These are phyloP conservation scores for Aricia agestis DNA, from an alignment of 1,140 invertebrate genomes.

Conservation along the genomic window DNA sequence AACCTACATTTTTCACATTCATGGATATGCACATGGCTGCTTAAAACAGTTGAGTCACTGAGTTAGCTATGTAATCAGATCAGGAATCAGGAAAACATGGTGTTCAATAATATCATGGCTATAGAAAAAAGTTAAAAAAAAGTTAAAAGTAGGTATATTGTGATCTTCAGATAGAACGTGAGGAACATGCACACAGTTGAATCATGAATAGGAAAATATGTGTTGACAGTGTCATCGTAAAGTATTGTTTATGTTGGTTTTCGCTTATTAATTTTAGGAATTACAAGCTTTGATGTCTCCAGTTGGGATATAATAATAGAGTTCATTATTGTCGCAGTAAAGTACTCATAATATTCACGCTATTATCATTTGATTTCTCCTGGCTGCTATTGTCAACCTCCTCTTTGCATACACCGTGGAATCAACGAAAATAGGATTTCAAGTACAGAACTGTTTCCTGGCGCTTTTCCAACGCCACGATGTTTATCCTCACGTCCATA, in stretches of 20 bases:
- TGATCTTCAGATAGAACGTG: background rate
- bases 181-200: background rate
- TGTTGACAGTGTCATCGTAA: too few relatives aligned
- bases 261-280: too few relatives aligned
- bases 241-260: too few relatives aligned
- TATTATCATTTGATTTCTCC: background rate
- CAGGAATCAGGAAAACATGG: background rate
- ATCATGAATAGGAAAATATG: too few relatives aligned
- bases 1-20: conserved; percentile 41
- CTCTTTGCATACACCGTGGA: background rate
- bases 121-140: background rate
- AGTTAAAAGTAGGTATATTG: background rate
- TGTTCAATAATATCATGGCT: background rate
- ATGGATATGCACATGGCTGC: conserved; percentile 21
- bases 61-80: background rate
- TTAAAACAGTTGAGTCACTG: background rate
- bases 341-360: too few relatives aligned
- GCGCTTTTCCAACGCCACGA: conserved; percentile 27
- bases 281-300: too few relatives aligned
- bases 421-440: conserved; percentile 41
- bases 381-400: background rate
- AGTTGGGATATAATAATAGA: too few relatives aligned
- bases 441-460: conserved; percentile 31
- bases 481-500: conserved; percentile 20
- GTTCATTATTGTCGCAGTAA: background rate